Conservation (phyloP, 2,113 vertebrate genomes). For the Turdus rufiventris region DNA sequence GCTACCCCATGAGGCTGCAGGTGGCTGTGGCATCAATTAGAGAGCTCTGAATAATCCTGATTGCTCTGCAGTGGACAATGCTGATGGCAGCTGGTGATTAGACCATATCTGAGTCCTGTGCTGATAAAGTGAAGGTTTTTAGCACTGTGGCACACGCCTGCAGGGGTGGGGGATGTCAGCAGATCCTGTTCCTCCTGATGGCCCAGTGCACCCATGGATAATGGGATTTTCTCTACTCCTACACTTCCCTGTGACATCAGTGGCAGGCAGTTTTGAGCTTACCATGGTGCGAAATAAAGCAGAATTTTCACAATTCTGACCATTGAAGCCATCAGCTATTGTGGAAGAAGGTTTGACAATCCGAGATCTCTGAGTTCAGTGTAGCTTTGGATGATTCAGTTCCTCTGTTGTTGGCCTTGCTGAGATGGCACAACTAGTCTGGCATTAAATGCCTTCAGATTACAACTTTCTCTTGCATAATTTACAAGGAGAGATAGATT, state of each 20-base stretch:
- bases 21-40: neutral
- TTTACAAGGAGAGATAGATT: neutral
- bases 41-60: neutral
- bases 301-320: neutral
- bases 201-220: accelerated
- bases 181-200: neutral
- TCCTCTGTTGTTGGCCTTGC: neutral
- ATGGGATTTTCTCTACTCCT: neutral
- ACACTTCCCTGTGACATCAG: neutral
- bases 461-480: constrained; percentile 20
- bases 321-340: neutral
- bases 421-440: neutral
- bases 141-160: neutral
- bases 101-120: neutral
- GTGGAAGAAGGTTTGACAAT: neutral
- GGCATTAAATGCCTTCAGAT: neutral
- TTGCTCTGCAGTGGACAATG: neutral
- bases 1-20: neutral
- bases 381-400: neutral
- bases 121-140: neutral
- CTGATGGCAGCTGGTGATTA: neutral
- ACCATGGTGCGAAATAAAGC: neutral
- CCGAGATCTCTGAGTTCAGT: neutral
- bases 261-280: neutral
- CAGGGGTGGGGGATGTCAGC: neutral